Percentiles rank a stretch among this genome's conserved stretches.
Evolutionary conservation across 2,797 vertebrate species (phyloP).

Genomic region (Argya squamiceps): DNA sequence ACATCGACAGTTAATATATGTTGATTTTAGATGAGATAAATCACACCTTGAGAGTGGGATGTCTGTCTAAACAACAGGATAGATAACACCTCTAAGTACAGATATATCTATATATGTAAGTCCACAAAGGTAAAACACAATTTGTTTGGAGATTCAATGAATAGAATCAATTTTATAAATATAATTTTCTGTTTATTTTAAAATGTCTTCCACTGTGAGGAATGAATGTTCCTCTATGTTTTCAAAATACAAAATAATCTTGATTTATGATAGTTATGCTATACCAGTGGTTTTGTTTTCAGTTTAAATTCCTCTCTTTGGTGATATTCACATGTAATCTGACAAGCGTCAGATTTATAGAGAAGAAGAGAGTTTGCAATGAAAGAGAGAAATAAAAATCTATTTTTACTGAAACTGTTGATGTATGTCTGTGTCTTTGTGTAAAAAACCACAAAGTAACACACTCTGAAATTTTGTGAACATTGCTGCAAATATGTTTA

Average conservation of each 20-base stretch:
- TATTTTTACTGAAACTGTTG: neutral
- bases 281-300: neutral
- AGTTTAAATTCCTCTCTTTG: neutral
- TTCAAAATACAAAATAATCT: neutral
- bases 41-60: neutral
- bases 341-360: neutral
- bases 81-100: neutral
- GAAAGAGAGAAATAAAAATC: neutral
- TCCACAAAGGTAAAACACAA: neutral
- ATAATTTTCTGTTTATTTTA: neutral
- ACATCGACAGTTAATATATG: accelerated
- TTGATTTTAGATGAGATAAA: neutral
- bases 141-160: neutral
- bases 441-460: neutral
- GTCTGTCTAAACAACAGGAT: neutral
- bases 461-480: neutral
- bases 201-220: neutral
- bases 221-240: neutral
- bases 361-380: neutral
- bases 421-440: neutral
- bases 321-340: neutral
- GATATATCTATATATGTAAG: neutral
- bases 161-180: neutral
- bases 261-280: neutral
- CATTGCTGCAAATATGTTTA: neutral